Conservation (phyloP, 2,797 vertebrate genomes). For the Eospalax fontanierii region DNA sequence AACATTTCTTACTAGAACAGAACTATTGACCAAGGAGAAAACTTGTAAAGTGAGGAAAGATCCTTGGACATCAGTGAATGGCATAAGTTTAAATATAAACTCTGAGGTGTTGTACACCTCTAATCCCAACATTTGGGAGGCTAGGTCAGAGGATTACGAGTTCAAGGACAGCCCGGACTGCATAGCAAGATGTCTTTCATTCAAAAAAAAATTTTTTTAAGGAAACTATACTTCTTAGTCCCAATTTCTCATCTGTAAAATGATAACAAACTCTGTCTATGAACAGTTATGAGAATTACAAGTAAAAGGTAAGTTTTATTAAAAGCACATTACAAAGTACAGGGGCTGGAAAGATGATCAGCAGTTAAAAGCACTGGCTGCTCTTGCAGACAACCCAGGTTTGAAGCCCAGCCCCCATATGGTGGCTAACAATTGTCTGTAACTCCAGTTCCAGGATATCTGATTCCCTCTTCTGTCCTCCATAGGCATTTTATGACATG, state of each 20-base stretch:
- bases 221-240: neutral
- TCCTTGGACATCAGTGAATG: neutral
- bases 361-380: too few species aligned
- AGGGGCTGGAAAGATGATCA: too few species aligned
- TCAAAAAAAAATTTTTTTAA: too few species aligned
- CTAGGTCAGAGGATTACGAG: neutral
- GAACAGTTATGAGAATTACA: neutral
- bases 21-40: neutral
- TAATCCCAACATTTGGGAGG: neutral
- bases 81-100: constrained; percentile 13
- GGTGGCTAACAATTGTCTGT: too few species aligned
- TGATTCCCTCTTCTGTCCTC: too few species aligned
- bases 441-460: too few species aligned
- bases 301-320: neutral
- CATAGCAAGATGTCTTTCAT: neutral
- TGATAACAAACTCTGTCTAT: constrained; percentile 16
- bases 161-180: neutral
- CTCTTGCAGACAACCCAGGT: too few species aligned
- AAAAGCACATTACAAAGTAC: too few species aligned
- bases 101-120: neutral
- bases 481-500: too few species aligned
- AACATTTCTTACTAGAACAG: constrained; percentile 52
- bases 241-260: constrained; percentile 46
- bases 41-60: constrained; percentile 8
- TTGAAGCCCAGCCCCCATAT: too few species aligned